Conservation (phyloP, 1,140 invertebrate genomes). For the Zaprionus ghesquierei region DNA sequence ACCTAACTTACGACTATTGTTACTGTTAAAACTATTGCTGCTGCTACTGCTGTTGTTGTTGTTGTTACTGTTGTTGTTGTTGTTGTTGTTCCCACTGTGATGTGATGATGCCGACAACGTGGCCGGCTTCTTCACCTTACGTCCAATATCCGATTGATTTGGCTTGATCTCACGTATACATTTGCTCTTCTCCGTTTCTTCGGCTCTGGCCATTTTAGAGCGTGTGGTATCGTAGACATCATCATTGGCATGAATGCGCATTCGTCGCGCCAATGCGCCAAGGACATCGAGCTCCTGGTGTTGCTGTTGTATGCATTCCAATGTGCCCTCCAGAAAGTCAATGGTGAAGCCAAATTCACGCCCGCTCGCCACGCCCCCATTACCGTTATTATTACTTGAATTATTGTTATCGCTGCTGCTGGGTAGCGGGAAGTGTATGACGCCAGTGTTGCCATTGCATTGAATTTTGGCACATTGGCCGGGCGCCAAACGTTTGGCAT, state of each 20-base stretch:
- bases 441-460: conserved; percentile 68
- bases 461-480: conserved; percentile 73
- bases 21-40: conserved; percentile 77
- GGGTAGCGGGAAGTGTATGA: conserved; percentile 80
- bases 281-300: conserved; percentile 89
- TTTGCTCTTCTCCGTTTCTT: conserved; percentile 95
- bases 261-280: conserved; percentile 91
- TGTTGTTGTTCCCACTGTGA: conserved; percentile 65
- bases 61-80: conserved; percentile 49
- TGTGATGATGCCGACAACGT: conserved; percentile 28
- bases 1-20: conserved; percentile 81
- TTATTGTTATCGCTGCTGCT: conserved; percentile 34
- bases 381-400: conserved; percentile 38
- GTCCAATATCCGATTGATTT: conserved; percentile 92
- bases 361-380: conserved; percentile 40
- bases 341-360: conserved; percentile 80
- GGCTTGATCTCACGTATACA: conserved; percentile 96
- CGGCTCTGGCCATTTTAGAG: conserved; percentile 93
- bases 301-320: conserved; percentile 94
- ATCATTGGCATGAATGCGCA: conserved; percentile 96
- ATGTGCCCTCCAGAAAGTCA: conserved; percentile 84
- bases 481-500: conserved; percentile 85
- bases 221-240: conserved; percentile 96
- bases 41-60: conserved; percentile 57
- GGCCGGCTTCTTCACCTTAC: conserved; percentile 87